Evolutionary conservation across 2,797 vertebrate genomes (phyloP), one percentile per base, ranked within the genome.

Genomic region (Cygnus olor): DNA sequence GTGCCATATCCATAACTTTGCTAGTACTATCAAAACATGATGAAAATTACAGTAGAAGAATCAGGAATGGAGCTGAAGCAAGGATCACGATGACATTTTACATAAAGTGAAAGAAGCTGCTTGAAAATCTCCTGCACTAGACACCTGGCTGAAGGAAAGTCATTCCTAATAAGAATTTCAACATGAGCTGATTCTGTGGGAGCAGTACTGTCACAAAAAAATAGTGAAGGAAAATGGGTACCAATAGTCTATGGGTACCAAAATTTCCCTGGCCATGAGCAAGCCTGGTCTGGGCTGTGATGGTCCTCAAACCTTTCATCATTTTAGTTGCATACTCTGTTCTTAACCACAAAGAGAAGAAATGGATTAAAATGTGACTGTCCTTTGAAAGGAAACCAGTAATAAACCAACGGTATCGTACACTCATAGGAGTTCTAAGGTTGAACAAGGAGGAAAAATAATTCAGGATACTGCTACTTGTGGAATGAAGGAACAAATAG

Each of bases 111-210:
- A 89, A 71, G 42, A 89, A 88, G 42, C 34, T 92, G 69, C 65
- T 80, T 74, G 65, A 88, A 80, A 89, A 95, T 25, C 34, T 94
- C 54, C 79, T 89, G 57, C 79, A 71, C 45, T 82, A 36, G 49
- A 85, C 77, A 89, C 30, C 16, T 18, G 30, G 68, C 24, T 71
- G 82, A 92, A 83, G 42, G n/a, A 32, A 94, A 93, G 30, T 32
- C 49, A 77, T 61, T 90, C 5, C 4, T 81, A 51, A 13, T 49
- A 78, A 65, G 44, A 71, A 65, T 90, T 89, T 83, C 54, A 88
- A 36, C 61, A 42, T 0, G 1, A 87, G 36, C 25, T 74, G 47
- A 53, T 77, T 53, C 51, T 88, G 51, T 21, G 16, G 56, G 28
- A 93, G 15, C n/a, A 85, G n/a, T 34, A 60, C 44, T 80, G 14